A percentile compares a stretch with the other conserved stretches of the same genome.
Conservation (phyloP, 2,113 vertebrate genomes). For the Peromyscus californicus region DNA sequence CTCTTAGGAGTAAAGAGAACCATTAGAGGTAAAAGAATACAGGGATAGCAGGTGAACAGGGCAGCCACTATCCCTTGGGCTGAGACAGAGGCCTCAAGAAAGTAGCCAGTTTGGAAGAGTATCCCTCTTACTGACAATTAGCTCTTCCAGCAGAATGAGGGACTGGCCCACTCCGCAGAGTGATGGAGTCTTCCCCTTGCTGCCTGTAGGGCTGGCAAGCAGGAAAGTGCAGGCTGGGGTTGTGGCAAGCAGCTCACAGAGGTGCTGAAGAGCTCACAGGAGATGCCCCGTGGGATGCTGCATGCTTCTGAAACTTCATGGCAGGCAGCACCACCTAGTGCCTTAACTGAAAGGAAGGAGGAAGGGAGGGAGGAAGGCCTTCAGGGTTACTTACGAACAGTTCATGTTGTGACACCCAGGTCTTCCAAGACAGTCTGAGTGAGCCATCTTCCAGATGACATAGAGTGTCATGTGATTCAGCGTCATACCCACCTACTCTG, state of each 20-base stretch:
- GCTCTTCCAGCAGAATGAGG: neutral
- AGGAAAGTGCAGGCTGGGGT: neutral
- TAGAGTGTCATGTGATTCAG: neutral
- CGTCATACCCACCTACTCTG: neutral
- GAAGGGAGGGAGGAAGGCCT: neutral
- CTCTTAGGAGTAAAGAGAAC: neutral
- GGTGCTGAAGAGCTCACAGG: neutral
- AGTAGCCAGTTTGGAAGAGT: neutral
- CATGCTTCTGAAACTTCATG: neutral
- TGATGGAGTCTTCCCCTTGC: neutral
- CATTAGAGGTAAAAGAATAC: neutral
- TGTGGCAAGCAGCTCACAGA: neutral
- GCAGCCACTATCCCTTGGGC: neutral
- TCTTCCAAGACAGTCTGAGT: neutral
- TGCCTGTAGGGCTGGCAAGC: neutral
- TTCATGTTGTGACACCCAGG: neutral
- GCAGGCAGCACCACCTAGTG: neutral
- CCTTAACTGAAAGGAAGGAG: neutral
- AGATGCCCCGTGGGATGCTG: neutral
- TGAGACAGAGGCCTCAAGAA: neutral
- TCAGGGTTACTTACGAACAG: neutral
- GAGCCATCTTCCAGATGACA: neutral
- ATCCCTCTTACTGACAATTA: neutral
- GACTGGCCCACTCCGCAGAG: neutral
- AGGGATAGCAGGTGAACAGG: neutral